Evolutionary conservation across 2,113 vertebrate species (phyloP), one percentile per base, ranked within the genome.

Genomic region (Megalops atlanticus): DNA sequence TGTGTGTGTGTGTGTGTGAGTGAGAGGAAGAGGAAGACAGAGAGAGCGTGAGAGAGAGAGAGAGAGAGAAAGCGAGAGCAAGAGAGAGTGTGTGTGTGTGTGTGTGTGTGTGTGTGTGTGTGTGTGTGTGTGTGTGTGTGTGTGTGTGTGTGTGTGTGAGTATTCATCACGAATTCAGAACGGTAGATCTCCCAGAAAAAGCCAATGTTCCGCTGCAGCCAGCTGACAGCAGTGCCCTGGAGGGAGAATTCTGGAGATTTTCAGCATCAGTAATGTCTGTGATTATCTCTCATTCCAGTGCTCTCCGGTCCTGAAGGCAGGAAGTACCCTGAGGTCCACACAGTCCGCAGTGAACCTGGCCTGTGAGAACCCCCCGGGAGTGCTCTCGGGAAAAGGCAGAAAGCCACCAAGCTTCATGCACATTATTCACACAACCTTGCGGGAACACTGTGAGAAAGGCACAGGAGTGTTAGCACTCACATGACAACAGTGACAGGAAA

Each of bases 101-200:
- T 58, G 52, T 58, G 52, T 58, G 52, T 69, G 69, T 71, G 72
- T 64, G 73, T 68, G 43, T 79, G 64, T 38, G 79, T 43, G 4
- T 12, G 49, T 31, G 12, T 69, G 73, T 77, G 47, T 14, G 49
- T 73, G 76, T 76, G 58, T 47, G 40, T 58, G 47, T 77, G 76
- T 47, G 76, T 79, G 79, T 73, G 80, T 80, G 35, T 79, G 78
- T 15, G 18, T 73, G 58, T 78, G 68, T 21, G 49, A 31, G 35
- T n/a, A n/a, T n/a, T n/a, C n/a, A n/a, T n/a, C n/a, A n/a, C n/a
- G n/a, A n/a, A n/a, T n/a, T 40, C 45, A 72, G 45, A 12, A 1
- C 21, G 2, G 27, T n/a, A 4, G 58, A 64, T 64, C 58, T 64
- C 27, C 58, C 31, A n/a, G 8, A 64, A n/a, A 8, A 24, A 7